Percentiles rank a stretch among this genome's conserved stretches.
These are phyloP conservation scores for Odontophorus gujanensis DNA, from an alignment of 2,113 vertebrate genomes.

Conservation along the genomic window DNA sequence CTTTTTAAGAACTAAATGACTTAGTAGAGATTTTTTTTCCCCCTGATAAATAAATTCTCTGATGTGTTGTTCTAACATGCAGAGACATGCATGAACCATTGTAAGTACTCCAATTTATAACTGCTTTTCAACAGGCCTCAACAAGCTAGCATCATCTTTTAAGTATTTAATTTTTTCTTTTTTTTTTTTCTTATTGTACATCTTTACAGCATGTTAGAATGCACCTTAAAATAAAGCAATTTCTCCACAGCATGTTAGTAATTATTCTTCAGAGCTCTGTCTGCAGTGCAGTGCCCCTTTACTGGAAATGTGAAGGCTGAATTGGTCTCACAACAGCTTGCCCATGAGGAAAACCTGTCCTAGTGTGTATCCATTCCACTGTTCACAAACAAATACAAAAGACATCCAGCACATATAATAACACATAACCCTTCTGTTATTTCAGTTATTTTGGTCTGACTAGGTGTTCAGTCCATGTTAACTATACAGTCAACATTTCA, in stretches of 20 bases:
- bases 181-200: slow-evolving; percentile 32
- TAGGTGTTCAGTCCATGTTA: not conserved
- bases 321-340: not conserved
- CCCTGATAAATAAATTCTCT: slow-evolving; percentile 57
- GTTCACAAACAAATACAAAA: not conserved
- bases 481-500: not conserved
- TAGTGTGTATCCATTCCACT: not conserved
- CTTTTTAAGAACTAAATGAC: slow-evolving; percentile 35
- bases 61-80: slow-evolving; percentile 49
- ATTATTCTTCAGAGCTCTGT: not conserved
- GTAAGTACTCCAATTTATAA: slow-evolving; percentile 56
- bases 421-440: not conserved
- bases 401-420: not conserved
- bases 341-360: not conserved
- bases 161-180: slow-evolving; percentile 46
- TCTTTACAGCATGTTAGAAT: slow-evolving; percentile 36
- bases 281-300: not conserved
- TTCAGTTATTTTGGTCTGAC: not conserved
- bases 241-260: slow-evolving; percentile 18
- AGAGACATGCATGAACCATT: slow-evolving; percentile 58
- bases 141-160: slow-evolving; percentile 59
- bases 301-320: not conserved
- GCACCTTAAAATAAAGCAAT: slow-evolving; percentile 25
- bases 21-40: slow-evolving; percentile 6
- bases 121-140: slow-evolving; percentile 53